phyloP scores from a whole-genome alignment of 23 tunicate genomes.

The Styela plicata region DNA sequence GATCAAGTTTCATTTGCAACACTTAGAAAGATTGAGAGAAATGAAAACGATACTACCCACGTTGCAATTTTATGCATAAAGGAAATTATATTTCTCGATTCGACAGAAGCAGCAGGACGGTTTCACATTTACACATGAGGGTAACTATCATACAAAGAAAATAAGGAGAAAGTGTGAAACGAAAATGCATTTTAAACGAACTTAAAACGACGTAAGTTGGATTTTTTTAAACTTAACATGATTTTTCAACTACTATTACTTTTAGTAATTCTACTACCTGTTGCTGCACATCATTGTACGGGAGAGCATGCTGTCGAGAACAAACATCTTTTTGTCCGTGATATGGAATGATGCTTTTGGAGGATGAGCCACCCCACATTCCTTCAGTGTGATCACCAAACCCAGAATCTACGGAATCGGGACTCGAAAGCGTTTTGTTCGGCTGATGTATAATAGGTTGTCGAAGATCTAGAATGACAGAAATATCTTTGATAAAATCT shows the following conservation, averaged over 20 bases:
- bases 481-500: background rate
- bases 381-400: conserved; percentile 54
- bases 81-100: background rate
- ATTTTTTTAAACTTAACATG: no score
- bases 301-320: background rate
- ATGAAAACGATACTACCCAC: no score
- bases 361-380: conserved; percentile 19
- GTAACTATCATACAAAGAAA: no score
- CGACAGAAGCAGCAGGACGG: background rate
- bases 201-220: no score
- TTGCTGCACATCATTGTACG: no score
- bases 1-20: no score
- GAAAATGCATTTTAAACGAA: no score
- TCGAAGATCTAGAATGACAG: background rate
- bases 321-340: background rate
- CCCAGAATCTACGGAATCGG: conserved; percentile 70
- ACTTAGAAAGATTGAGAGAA: no score
- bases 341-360: background rate
- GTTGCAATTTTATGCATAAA: background rate
- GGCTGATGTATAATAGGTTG: background rate
- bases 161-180: no score
- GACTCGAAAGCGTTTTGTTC: conserved; percentile 65
- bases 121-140: background rate
- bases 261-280: no score
- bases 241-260: no score